Conservation (phyloP, 2,888 invertebrate genomes). For the Gymnoscelis rufifasciata region DNA sequence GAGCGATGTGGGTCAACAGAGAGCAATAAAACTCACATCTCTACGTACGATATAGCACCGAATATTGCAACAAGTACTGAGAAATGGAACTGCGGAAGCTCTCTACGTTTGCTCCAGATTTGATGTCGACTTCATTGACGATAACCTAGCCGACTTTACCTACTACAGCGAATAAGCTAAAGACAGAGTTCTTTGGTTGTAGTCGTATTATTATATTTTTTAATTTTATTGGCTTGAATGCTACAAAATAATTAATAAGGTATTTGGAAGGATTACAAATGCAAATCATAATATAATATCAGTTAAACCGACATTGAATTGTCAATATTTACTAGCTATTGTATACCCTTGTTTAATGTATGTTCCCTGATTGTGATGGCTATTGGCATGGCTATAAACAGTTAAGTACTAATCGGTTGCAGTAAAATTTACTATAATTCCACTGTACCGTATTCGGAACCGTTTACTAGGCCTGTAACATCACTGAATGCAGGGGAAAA, state of each 20-base stretch:
- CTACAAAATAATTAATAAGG: too few relatives aligned
- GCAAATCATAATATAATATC: not conserved
- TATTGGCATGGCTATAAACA: constrained; percentile 8
- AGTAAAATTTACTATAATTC: constrained; percentile 16
- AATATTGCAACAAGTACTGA: constrained; percentile 14
- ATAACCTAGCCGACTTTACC: constrained; percentile 5
- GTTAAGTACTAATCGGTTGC: constrained; percentile 16
- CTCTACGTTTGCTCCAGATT: constrained; percentile 1
- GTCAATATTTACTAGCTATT: not conserved
- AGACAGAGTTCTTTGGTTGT: too few relatives aligned
- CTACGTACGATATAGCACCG: constrained; percentile 14
- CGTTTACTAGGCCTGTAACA: too few relatives aligned
- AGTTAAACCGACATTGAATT: not conserved
- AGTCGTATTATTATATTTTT: too few relatives aligned
- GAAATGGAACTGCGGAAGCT: constrained; percentile 12
- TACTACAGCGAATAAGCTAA: not conserved
- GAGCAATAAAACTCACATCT: constrained; percentile 31
- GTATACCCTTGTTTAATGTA: constrained; percentile 4
- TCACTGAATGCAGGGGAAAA: too few relatives aligned
- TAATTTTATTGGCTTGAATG: too few relatives aligned
- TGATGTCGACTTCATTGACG: constrained; percentile 6
- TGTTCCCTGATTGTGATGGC: constrained; percentile 3
- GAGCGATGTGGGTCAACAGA: constrained; percentile 42
- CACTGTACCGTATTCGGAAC: constrained; percentile 22
- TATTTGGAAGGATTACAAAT: not conserved